Base-by-base conservation (phyloP, 2,113 vertebrate genomes). In the Hippoglossus stenolepis region DNA sequence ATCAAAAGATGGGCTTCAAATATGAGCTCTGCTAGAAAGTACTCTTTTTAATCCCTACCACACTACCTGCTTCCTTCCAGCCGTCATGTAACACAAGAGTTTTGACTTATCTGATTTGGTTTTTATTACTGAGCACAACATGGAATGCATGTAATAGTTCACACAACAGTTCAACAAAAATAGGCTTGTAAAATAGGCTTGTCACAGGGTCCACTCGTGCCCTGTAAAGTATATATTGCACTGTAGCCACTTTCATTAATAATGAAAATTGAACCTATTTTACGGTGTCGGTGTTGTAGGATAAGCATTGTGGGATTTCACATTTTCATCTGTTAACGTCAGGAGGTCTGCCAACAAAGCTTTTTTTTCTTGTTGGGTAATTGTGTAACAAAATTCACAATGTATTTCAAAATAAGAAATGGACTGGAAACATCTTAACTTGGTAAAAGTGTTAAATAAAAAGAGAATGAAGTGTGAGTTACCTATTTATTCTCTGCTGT, bases 21-120 rank as follows among this genome's bases (percentile, higher is more conserved):
- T 26, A 60, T 38, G 13, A 76, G 24, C 57, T 43, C 47, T 70
- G 47, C 26, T 73, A 73, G 77, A 69, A 20, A 54, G 69, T 20
- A 62, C 47, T 24, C 9, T 74, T 53, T 62, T 66, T 14, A 66
- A 70, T 65, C 61, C 57, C 17, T 12, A 21, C 14, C 18, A 35
- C 21, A n/a, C 24, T 14, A n/a, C 23, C 11, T 51, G 14, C 12
- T 17, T 45, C 7, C 69, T 70, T 18, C 5, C 47, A 51, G 47
- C 47, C 5, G 31, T 31, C 31, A 31, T 1, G 31, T 31, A 7
- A 31, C 6, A 31, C 31, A 31, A 31, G 47, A 51, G 7, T 3
- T 78, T 1, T 43, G 13, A 63, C 6, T 63, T 43, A 43, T n/a
- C 40, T 5, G 3, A 8, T 20, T 24, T 6, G 18, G 1, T 40